Evolutionary conservation across 2,113 vertebrate species (phyloP), one percentile per base, ranked within the genome.

Genomic region (Xenus cinereus): DNA sequence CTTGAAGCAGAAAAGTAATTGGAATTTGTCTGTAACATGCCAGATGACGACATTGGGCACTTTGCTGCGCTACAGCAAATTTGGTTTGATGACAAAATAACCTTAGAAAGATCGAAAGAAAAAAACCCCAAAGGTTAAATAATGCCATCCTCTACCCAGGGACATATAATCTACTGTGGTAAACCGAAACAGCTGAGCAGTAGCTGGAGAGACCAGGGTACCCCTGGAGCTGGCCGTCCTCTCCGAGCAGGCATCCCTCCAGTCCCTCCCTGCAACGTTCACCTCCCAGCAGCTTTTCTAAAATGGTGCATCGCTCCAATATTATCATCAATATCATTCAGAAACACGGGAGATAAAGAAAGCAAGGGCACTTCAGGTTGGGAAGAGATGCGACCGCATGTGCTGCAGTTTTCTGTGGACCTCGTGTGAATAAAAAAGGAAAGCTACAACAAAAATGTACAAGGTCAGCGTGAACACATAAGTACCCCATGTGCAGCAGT

Each of bases 21-120:
- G 98, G 98, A 98, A 98, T 98, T 98, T 98, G 98, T 98, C 98
- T 98, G 98, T 97, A 98, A 98, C 98, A 98, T 98, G 98, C 98
- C 98, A 98, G 97, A 98, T 98, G 98, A 98, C 95, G 97, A 98
- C 97, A 98, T 5, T 75, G 96, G 98, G 97, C 97, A 97, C 97
- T 98, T 94, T 97, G 97, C 97, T 96, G 94, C 51, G 87, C 97
- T 98, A 94, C 93, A 98, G 97, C 96, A 97, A 97, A 98, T 98
- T 97, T 96, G 90, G 94, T 98, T 97, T 98, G 97, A 97, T 98
- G 98, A 98, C 97, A 98, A 98, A 98, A 98, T 97, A 98, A 98
- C 98, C 97, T 97, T 84, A 96, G 62, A 75, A 95, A 98, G 92
- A 96, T 87, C 9, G 24, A 64, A 45, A 46, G 53, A 93, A 96